These are phyloP conservation scores for Falcunculus frontatus DNA, from an alignment of 2,113 vertebrate species.

Conservation along the genomic window DNA sequence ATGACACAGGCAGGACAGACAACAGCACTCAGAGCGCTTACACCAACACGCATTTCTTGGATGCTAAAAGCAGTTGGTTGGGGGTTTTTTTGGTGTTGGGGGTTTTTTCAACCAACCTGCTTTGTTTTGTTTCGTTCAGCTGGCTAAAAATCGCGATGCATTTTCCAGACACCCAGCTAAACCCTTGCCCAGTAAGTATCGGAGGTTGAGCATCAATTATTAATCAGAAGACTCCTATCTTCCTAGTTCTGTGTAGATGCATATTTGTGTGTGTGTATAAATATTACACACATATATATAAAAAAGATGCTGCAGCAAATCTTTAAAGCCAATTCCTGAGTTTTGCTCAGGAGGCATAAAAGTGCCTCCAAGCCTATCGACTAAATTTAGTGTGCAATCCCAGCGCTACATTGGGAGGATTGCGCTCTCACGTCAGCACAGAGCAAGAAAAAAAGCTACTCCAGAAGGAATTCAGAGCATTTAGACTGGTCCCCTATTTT, in stretches of 20 bases:
- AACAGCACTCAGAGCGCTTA: background rate
- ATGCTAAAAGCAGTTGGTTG: background rate
- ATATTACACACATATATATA: background rate
- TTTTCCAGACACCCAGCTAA: background rate
- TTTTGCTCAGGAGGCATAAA: background rate
- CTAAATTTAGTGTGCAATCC: background rate
- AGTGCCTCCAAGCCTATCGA: background rate
- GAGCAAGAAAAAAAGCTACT: background rate
- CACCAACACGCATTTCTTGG: background rate
- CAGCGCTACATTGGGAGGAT: fast-evolving
- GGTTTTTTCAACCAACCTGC: no score
- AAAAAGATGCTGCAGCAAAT: background rate
- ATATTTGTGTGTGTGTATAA: background rate
- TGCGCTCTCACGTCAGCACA: background rate
- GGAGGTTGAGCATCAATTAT: background rate
- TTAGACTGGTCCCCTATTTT: background rate
- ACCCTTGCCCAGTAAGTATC: background rate
- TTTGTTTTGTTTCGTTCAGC: background rate
- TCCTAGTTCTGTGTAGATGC: background rate
- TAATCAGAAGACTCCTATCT: background rate
- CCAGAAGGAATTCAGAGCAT: background rate
- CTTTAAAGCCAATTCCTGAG: background rate
- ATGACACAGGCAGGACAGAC: background rate
- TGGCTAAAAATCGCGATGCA: background rate
- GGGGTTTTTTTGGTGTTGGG: background rate